These are phyloP conservation scores for Drosophila ambigua DNA, from an alignment of 1,140 invertebrate species.

Conservation along the genomic window DNA sequence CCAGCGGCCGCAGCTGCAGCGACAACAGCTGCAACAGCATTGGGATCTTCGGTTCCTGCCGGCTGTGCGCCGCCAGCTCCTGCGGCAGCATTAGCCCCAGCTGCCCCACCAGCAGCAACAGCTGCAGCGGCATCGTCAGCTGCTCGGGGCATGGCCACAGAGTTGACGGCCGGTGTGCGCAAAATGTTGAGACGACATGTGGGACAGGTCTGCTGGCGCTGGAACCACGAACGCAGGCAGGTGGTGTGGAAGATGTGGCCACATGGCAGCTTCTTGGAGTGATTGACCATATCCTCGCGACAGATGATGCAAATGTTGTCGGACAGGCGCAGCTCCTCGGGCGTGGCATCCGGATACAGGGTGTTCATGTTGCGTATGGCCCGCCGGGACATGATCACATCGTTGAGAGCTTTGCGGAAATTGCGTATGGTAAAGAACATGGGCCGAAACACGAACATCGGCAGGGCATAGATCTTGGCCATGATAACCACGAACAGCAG, in stretches of 20 bases:
- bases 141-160: slow-evolving; percentile 82
- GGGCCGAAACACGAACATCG: slow-evolving; percentile 98
- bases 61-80: slow-evolving; percentile 30
- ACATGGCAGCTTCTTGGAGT: slow-evolving; percentile 98
- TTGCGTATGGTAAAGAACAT: slow-evolving; percentile 99
- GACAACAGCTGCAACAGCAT: slow-evolving; percentile 1
- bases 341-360: slow-evolving; percentile 97
- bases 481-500: slow-evolving; percentile 97
- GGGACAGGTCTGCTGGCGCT: slow-evolving; percentile 99
- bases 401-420: slow-evolving; percentile 99
- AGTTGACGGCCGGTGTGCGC: slow-evolving; percentile 86
- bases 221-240: slow-evolving; percentile 99
- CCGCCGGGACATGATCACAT: slow-evolving; percentile 97
- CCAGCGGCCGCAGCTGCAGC: slow-evolving; percentile 6
- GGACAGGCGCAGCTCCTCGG: slow-evolving; percentile 95
- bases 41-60: slow-evolving; percentile 9
- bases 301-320: slow-evolving; percentile 99
- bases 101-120: slow-evolving; percentile 22
- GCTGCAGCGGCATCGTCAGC: slow-evolving; percentile 76
- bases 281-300: slow-evolving; percentile 87
- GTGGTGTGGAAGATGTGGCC: slow-evolving; percentile 99
- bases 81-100: slow-evolving; percentile 27
- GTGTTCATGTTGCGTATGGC: slow-evolving; percentile 99
- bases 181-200: slow-evolving; percentile 99
- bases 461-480: slow-evolving; percentile 98